Conservation (phyloP, 2,797 vertebrate species). For the Manis javanica region DNA sequence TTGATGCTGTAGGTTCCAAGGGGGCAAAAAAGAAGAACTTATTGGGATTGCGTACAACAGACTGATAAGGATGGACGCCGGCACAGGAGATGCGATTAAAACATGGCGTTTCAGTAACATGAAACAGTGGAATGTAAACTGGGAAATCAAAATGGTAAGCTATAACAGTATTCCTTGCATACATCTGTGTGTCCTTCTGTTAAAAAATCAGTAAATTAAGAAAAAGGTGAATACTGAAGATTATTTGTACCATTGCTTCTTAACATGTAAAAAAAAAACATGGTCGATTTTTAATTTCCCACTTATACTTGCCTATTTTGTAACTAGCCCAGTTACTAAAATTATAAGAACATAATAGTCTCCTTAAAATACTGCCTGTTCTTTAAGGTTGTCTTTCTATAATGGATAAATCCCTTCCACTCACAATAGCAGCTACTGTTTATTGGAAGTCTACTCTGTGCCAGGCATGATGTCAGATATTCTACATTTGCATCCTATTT, state of each 20-base stretch:
- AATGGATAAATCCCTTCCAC: background rate
- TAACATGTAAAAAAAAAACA: background rate
- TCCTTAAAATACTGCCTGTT: background rate
- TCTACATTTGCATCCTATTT: background rate
- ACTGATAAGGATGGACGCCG: slow-evolving; percentile 96
- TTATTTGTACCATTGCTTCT: background rate
- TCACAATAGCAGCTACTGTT: background rate
- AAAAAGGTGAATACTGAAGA: background rate
- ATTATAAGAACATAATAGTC: background rate
- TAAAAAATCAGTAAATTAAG: background rate
- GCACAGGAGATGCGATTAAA: slow-evolving; percentile 97
- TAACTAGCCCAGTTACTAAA: background rate
- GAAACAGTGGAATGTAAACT: slow-evolving; percentile 99
- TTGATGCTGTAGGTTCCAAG: slow-evolving; percentile 92
- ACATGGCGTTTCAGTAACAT: slow-evolving; percentile 99
- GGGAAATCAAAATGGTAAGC: slow-evolving; percentile 99
- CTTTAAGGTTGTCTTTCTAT: background rate
- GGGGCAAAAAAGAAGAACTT: slow-evolving; percentile 96
- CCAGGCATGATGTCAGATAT: background rate
- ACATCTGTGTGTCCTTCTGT: background rate
- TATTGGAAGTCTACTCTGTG: background rate
- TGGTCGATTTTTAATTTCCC: background rate
- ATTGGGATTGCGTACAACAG: slow-evolving; percentile 99
- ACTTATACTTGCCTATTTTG: background rate
- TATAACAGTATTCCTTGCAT: accelerated